A percentile compares a stretch with the other conserved stretches of the same genome.
Evolutionary conservation across 1,140 invertebrate species (phyloP).

Genomic region (Sycophaga agraensis): DNA sequence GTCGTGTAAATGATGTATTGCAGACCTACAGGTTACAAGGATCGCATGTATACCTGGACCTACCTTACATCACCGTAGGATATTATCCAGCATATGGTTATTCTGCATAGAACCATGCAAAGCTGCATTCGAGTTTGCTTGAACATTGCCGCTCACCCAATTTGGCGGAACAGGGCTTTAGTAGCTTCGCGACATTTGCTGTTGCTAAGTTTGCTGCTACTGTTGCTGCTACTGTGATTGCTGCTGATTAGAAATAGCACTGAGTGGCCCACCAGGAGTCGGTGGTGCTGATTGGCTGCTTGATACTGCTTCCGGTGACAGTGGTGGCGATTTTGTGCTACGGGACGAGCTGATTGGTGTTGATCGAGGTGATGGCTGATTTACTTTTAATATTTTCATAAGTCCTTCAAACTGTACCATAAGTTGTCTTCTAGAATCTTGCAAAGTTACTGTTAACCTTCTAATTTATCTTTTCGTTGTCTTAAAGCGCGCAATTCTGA

Average conservation of each 20-base stretch:
- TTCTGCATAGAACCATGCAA: conserved; percentile 56
- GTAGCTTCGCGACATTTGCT: conserved; percentile 54
- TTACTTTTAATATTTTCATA: conserved; percentile 96
- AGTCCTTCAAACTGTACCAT: conserved; percentile 95
- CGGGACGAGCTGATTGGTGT: conserved; percentile 89
- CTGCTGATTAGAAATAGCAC: conserved; percentile 41
- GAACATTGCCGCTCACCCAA: conserved; percentile 41
- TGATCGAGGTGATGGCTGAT: conserved; percentile 83
- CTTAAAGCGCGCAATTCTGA: conserved; percentile 86
- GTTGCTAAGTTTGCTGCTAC: conserved; percentile 39
- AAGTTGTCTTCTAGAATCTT: conserved; percentile 88
- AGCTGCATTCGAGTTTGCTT: conserved; percentile 48
- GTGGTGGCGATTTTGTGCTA: conserved; percentile 84
- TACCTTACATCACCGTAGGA: conserved; percentile 63
- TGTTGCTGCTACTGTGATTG: conserved; percentile 37
- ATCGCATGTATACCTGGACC: conserved; percentile 34
- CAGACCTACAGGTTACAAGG: too few species aligned
- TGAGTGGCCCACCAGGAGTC: conserved; percentile 64
- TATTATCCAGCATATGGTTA: conserved; percentile 53
- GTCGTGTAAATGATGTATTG: too few species aligned
- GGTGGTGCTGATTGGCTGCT: conserved; percentile 69
- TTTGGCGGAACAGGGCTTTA: conserved; percentile 49
- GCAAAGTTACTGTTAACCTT: conserved; percentile 84
- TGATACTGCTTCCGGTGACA: conserved; percentile 56
- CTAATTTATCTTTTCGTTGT: conserved; percentile 92